Evolutionary conservation across 2,888 invertebrate species (phyloP), one percentile per base, ranked within the genome.

Genomic region (Tiliacea citrago): DNA sequence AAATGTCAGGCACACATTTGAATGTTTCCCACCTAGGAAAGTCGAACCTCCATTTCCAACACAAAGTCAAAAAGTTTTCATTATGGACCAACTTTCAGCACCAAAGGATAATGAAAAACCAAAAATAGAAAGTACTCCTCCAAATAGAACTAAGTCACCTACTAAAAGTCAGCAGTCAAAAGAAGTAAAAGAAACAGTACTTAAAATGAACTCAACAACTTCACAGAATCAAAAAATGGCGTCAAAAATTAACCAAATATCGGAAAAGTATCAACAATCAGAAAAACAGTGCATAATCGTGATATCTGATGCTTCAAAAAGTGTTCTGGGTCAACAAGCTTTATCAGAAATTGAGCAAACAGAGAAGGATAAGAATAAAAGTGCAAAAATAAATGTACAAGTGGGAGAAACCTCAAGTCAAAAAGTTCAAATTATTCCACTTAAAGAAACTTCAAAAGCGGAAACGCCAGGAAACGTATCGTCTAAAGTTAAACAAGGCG

Each of bases 41-140:
- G 5, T 7, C 1, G 4, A n/a, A 16, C 6, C 18, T 55, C 55
- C 3, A 61, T 76, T 61, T 35, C 4, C 7, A 42, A 49, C 16
- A 45, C 55, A 57, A 62, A 55, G 2, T 16, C 45, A 73, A 53
- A 58, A 73, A 47, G 18, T 63, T 21, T 63, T 51, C 4, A 8
- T 73, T 18, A 21, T 29, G 57, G 29, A 16, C 16, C 18, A 49
- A 21, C n/a, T 47, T 18, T 16, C 7, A 18, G 9, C 18, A 47
- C n/a, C 29, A 16, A 53, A 0, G n/a, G 9, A 39, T 39, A 29
- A 16, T 16, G 35, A 45, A 18, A 10, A n/a, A 13, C 16, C 16
- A 3, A 42, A 16, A 58, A 0, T 51, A 35, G 35, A 74, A 35
- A 16, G 0, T 9, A 29, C 5, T 21, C 6, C 16, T 12, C 13